Evolutionary conservation across 2,888 invertebrate species (phyloP).

Genomic region (Drosophila aldrichi): DNA sequence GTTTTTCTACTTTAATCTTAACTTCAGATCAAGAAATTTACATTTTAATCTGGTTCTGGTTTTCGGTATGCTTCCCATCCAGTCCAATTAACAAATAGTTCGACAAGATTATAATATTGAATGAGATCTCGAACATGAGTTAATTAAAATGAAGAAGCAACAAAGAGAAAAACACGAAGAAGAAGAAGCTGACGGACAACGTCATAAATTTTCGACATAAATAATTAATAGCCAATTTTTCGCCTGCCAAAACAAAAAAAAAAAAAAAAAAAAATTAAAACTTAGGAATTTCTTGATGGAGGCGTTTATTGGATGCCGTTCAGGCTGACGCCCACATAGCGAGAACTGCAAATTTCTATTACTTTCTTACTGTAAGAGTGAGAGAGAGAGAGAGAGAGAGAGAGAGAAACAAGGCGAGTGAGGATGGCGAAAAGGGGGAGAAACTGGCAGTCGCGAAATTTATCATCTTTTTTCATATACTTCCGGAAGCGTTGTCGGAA

Average conservation of each 20-base stretch:
- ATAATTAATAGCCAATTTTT: constrained; percentile 28
- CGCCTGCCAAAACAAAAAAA: constrained; percentile 8
- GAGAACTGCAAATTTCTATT: constrained; percentile 17
- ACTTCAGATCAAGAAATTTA: background rate
- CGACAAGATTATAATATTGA: constrained; percentile 6
- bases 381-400: background rate
- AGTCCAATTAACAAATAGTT: constrained; percentile 16
- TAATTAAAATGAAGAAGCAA: background rate
- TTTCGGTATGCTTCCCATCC: constrained; percentile 1
- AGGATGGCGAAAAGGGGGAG: background rate
- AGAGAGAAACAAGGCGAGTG: background rate
- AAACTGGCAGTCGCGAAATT: constrained; percentile 11
- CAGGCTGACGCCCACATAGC: constrained; percentile 4
- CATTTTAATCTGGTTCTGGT: background rate
- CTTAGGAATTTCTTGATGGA: constrained; percentile 28
- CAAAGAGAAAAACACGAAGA: background rate
- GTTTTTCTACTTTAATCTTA: background rate
- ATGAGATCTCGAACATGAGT: constrained; percentile 1
- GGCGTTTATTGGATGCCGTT: constrained; percentile 33
- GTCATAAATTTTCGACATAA: constrained; percentile 30
- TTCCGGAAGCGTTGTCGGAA: constrained; percentile 40
- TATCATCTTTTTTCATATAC: constrained; percentile 18
- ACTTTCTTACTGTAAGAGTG: constrained; percentile 1
- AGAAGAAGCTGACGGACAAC: background rate
- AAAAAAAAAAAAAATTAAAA: background rate